These are phyloP conservation scores for Petroica traversi DNA, from an alignment of 2,113 vertebrate genomes.

Conservation along the genomic window DNA sequence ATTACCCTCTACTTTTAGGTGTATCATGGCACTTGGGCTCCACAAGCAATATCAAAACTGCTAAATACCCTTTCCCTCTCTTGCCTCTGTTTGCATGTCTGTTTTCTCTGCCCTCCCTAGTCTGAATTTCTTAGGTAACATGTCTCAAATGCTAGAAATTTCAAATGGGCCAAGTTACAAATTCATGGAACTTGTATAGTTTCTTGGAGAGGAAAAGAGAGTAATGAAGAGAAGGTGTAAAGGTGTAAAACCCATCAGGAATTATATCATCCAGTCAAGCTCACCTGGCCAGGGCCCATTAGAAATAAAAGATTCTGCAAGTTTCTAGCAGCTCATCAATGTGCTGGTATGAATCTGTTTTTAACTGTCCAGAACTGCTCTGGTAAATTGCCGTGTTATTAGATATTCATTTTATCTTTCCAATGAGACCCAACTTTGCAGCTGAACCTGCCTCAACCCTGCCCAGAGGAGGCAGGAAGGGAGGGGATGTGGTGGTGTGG, in stretches of 20 bases:
- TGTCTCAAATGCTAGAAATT: not conserved
- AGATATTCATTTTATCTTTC: slow-evolving; percentile 12
- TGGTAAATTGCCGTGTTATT: slow-evolving; percentile 7
- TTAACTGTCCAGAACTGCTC: not conserved
- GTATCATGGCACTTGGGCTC: not conserved
- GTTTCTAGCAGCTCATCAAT: slow-evolving; percentile 16
- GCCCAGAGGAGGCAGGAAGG: not conserved
- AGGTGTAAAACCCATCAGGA: not conserved
- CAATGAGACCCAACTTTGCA: not conserved
- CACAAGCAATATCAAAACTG: not conserved
- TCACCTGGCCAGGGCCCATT: not conserved
- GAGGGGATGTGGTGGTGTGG: not conserved
- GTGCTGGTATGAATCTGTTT: slow-evolving; percentile 33
- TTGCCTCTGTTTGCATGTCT: no score
- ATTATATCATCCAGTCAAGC: not conserved
- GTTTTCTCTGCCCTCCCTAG: not conserved
- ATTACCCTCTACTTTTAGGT: not conserved
- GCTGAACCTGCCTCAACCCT: not conserved
- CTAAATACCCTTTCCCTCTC: not conserved
- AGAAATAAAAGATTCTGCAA: slow-evolving; percentile 30
- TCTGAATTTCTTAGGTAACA: not conserved
- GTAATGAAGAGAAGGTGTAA: not conserved
- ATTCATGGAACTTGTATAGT: not conserved
- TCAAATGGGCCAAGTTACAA: not conserved
- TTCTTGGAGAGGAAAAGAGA: not conserved